Conservation (phyloP, 2,113 vertebrate genomes). For the Suricata suricatta region DNA sequence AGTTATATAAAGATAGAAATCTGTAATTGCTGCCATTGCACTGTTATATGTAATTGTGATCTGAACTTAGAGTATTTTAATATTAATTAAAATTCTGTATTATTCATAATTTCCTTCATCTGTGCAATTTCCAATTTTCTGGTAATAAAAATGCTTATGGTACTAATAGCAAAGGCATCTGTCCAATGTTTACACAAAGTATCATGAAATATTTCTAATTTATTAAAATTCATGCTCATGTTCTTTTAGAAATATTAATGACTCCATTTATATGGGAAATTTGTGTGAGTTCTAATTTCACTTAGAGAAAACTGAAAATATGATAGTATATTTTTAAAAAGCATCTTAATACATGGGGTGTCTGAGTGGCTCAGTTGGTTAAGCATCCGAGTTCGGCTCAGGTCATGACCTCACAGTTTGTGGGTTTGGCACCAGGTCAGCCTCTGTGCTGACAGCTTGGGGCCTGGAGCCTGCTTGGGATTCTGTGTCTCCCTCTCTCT, state of each 20-base stretch:
- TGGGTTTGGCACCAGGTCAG: fast-evolving
- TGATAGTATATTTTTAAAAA: neutral
- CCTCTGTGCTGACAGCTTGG: too few relatives aligned
- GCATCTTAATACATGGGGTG: too few relatives aligned
- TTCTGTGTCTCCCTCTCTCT: too few relatives aligned
- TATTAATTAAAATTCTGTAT: neutral
- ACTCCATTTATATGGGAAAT: neutral
- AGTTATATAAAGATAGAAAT: neutral
- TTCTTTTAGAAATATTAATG: constrained; percentile 31
- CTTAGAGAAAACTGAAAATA: neutral
- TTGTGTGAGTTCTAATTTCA: neutral
- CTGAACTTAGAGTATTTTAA: neutral
- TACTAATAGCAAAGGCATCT: neutral
- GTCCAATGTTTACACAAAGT: neutral
- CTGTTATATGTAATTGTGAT: neutral
- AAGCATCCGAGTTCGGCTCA: too few relatives aligned
- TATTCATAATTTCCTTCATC: constrained; percentile 6
- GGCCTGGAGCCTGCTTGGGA: too few relatives aligned
- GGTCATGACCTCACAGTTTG: too few relatives aligned
- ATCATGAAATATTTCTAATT: constrained; percentile 26
- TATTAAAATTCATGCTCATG: constrained; percentile 10
- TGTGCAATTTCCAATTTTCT: neutral
- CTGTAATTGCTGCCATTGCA: neutral
- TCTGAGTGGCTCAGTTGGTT: too few relatives aligned
- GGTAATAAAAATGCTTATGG: neutral